Evolutionary conservation across 2,113 vertebrate species (phyloP).

Genomic region (Azemiops feae): DNA sequence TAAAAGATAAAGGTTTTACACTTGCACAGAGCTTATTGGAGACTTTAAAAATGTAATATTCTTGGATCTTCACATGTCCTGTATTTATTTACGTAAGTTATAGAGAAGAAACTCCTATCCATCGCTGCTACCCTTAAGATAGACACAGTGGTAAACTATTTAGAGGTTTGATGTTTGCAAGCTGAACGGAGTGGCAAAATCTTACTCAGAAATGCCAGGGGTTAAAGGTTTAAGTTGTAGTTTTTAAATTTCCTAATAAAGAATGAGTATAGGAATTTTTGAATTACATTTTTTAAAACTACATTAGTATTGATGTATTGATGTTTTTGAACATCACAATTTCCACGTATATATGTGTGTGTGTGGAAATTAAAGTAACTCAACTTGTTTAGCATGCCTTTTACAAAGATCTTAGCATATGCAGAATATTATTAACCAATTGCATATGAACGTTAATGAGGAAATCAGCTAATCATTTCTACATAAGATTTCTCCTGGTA

Average conservation of each 20-base stretch:
- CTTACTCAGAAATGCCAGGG: not conserved
- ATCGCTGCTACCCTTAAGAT: not conserved
- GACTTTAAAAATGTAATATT: not conserved
- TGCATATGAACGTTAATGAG: not conserved
- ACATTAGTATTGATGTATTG: not conserved
- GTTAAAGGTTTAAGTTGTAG: not conserved
- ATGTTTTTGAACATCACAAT: not conserved
- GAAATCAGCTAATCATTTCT: not conserved
- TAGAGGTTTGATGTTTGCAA: not conserved
- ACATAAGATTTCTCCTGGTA: not conserved
- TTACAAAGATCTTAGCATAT: not conserved
- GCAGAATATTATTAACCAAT: not conserved
- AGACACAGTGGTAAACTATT: not conserved
- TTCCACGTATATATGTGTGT: not conserved
- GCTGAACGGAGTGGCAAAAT: not conserved
- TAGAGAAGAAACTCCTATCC: not conserved
- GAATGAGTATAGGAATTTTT: not conserved
- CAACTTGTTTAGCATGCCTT: not conserved
- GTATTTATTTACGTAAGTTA: not conserved
- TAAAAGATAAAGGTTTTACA: not conserved
- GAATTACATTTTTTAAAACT: not conserved
- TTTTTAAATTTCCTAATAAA: not conserved
- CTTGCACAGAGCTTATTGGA: not conserved
- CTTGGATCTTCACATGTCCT: not conserved
- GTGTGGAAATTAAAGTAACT: not conserved